Percentiles rank a stretch among this genome's conserved stretches.
Conservation (phyloP, 2,888 invertebrate species). For the Ptycholaimellus sp. region DNA sequence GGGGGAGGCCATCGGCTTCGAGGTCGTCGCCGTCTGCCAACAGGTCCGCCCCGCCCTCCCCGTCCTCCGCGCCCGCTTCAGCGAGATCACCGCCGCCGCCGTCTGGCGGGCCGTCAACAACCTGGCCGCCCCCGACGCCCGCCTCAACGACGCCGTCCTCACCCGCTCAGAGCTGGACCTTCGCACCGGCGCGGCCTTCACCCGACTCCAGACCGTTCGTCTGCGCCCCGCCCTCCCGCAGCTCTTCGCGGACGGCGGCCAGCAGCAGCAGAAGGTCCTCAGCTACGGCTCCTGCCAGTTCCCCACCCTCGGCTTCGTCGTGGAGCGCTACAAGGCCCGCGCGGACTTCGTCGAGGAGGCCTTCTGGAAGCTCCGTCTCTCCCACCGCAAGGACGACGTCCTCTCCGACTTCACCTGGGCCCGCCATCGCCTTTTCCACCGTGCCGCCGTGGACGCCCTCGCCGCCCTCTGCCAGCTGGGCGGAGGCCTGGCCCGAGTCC, state of each 20-base stretch:
- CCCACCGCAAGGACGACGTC: constrained; percentile 10
- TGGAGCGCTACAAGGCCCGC: constrained; percentile 42
- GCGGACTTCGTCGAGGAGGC: constrained; percentile 54
- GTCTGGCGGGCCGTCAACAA: constrained; percentile 53
- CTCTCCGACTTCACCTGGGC: constrained; percentile 18
- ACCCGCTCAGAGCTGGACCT: constrained; percentile 53
- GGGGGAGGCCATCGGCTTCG: constrained; percentile 94
- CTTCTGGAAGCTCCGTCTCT: constrained; percentile 63
- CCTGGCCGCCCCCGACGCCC: constrained; percentile 52
- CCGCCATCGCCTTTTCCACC: constrained; percentile 45
- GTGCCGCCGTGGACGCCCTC: constrained; percentile 45
- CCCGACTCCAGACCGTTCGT: constrained; percentile 77
- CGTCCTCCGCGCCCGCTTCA: constrained; percentile 41
- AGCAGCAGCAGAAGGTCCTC: constrained; percentile 31
- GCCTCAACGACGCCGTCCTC: constrained; percentile 59
- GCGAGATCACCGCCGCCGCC: constrained; percentile 71
- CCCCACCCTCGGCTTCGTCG: constrained; percentile 98
- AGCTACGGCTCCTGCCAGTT: constrained; percentile 98
- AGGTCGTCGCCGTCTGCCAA: constrained; percentile 69
- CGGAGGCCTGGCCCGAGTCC: constrained; percentile 25
- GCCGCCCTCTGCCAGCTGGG: constrained; percentile 14
- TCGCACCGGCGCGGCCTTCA: constrained; percentile 89
- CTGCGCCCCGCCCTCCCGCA: constrained; percentile 34
- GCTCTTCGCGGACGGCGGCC: constrained; percentile 3
- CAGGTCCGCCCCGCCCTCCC: constrained; percentile 37